A percentile compares a stretch with the other conserved stretches of the same genome.
These are phyloP conservation scores for Campodea augens DNA, from an alignment of 1,140 invertebrate species.

Conservation along the genomic window DNA sequence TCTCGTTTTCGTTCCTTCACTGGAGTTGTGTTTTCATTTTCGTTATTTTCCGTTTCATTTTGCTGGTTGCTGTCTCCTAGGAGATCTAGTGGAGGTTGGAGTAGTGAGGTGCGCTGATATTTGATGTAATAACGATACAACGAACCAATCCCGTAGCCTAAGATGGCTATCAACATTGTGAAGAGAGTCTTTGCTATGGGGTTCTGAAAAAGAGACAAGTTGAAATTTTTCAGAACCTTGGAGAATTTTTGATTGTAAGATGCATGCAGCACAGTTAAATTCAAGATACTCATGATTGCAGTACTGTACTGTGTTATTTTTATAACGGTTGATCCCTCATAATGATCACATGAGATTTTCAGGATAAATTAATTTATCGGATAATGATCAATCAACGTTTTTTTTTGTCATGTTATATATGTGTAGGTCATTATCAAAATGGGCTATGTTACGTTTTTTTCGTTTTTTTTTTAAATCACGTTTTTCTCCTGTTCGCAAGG, in stretches of 20 bases:
- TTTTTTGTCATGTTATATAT: no score
- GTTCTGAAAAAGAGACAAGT: slow-evolving; percentile 26
- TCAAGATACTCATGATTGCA: not conserved
- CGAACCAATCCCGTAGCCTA: slow-evolving; percentile 35
- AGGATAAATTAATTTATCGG: slow-evolving; percentile 7
- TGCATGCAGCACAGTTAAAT: slow-evolving; percentile 7
- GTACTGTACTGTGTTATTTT: not conserved
- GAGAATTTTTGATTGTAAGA: not conserved
- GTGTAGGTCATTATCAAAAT: no score
- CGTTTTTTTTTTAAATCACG: no score
- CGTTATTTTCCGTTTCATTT: no score
- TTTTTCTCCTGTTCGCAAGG: no score
- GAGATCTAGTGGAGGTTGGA: slow-evolving; percentile 33
- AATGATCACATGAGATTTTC: not conserved
- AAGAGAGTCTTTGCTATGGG: slow-evolving; percentile 35
- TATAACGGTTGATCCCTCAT: not conserved
- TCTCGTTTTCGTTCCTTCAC: no score
- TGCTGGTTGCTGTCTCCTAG: no score
- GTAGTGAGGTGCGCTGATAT: slow-evolving; percentile 29
- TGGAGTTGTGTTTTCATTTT: no score
- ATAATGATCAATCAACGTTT: not conserved
- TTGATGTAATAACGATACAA: slow-evolving; percentile 32
- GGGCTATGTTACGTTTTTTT: no score
- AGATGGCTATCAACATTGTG: slow-evolving; percentile 33
- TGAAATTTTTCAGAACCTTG: slow-evolving; percentile 1